A percentile compares a stretch with the other conserved stretches of the same genome.
Conservation (phyloP, 2,888 invertebrate genomes). For the Stenurella melanura region DNA sequence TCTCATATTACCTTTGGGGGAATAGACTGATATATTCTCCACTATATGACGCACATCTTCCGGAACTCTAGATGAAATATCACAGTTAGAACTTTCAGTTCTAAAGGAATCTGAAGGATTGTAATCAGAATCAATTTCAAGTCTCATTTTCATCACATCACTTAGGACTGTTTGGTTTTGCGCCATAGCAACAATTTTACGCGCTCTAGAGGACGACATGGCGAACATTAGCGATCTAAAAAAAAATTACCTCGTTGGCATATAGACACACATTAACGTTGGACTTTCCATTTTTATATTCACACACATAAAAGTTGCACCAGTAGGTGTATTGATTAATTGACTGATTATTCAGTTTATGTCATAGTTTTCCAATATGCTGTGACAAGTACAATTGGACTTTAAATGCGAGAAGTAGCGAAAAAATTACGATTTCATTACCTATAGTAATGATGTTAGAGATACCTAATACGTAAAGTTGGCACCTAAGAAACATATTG, state of each 20-base stretch:
- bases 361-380: no score
- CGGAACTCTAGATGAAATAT: not conserved
- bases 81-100: not conserved
- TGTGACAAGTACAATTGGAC: no score
- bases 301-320: no score
- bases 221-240: not conserved
- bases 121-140: not conserved
- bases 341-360: no score
- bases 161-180: not conserved
- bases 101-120: not conserved
- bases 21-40: not conserved
- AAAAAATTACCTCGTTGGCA: not conserved
- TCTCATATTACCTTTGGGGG: not conserved
- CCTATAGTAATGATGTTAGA: no score
- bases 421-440: no score
- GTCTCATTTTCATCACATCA: not conserved
- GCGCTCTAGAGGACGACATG: not conserved
- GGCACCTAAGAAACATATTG: no score
- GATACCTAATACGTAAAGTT: no score
- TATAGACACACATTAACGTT: not conserved
- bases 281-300: no score
- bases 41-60: slow-evolving; percentile 9
- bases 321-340: no score
- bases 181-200: not conserved
- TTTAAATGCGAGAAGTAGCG: no score